Evolutionary conservation across 2,888 invertebrate species (phyloP).

Genomic region (Cotesia congregata): DNA sequence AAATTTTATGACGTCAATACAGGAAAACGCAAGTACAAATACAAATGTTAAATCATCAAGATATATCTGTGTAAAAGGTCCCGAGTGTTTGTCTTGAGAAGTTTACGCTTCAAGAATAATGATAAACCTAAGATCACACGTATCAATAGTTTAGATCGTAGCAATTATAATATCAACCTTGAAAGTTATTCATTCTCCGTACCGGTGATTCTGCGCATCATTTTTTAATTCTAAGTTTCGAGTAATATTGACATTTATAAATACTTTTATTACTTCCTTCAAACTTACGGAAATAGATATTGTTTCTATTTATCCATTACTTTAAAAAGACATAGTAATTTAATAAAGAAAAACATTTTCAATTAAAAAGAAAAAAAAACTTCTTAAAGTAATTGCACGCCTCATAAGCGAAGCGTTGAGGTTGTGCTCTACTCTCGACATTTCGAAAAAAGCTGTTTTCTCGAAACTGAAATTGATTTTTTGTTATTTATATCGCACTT

Average conservation of each 20-base stretch:
- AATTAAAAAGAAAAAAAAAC: no score
- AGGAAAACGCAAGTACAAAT: not conserved
- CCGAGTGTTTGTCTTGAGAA: not conserved
- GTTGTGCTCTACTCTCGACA: no score
- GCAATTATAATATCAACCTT: conserved; percentile 5
- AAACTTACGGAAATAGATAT: no score
- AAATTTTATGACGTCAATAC: not conserved
- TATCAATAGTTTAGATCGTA: not conserved
- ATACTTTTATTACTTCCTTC: no score
- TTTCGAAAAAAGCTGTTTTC: no score
- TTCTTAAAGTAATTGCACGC: no score
- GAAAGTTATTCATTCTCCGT: not conserved
- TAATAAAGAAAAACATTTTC: no score
- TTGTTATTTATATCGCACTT: no score
- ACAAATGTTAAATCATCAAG: not conserved
- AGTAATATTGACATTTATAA: not conserved
- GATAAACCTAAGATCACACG: not conserved
- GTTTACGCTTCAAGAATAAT: not conserved
- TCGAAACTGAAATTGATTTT: no score
- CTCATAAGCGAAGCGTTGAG: no score
- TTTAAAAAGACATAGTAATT: no score
- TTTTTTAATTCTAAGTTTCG: not conserved
- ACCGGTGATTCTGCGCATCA: not conserved
- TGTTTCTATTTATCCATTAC: no score
- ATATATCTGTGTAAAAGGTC: not conserved